Evolutionary conservation across 2,888 invertebrate genomes (phyloP).

Genomic region (Drosophila basisetae): DNA sequence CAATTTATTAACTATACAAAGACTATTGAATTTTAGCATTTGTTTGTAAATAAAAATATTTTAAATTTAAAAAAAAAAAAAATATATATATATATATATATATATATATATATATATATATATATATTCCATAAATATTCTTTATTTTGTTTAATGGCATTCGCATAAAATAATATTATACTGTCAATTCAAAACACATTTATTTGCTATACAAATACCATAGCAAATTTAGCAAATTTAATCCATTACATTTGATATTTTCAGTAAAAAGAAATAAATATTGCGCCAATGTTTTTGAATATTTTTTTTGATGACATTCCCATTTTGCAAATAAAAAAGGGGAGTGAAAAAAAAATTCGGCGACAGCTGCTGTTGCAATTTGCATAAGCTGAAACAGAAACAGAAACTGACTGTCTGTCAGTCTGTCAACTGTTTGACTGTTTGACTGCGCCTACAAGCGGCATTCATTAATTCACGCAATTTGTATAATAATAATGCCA

Average conservation of each 20-base stretch:
- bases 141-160: not conserved
- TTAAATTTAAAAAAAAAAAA: fast-evolving
- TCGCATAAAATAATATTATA: not conserved
- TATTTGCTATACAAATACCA: not conserved
- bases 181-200: not conserved
- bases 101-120: too few species aligned
- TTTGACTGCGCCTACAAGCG: constrained; percentile 67
- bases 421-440: constrained; percentile 69
- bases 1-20: not conserved
- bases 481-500: constrained; percentile 49
- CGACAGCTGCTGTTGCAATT: constrained; percentile 69
- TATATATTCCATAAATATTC: not conserved
- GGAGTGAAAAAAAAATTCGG: not conserved
- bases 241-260: not conserved
- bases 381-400: constrained; percentile 63
- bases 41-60: not conserved
- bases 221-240: not conserved
- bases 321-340: constrained; percentile 11
- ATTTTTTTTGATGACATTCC: constrained; percentile 14
- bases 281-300: constrained; percentile 3
- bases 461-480: constrained; percentile 71
- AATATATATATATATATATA: too few species aligned
- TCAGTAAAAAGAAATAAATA: not conserved
- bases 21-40: not conserved
- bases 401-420: constrained; percentile 46